Evolutionary conservation across 2,888 invertebrate species (phyloP), one percentile per base, ranked within the genome.

Genomic region (Nephrotoma appendiculata): DNA sequence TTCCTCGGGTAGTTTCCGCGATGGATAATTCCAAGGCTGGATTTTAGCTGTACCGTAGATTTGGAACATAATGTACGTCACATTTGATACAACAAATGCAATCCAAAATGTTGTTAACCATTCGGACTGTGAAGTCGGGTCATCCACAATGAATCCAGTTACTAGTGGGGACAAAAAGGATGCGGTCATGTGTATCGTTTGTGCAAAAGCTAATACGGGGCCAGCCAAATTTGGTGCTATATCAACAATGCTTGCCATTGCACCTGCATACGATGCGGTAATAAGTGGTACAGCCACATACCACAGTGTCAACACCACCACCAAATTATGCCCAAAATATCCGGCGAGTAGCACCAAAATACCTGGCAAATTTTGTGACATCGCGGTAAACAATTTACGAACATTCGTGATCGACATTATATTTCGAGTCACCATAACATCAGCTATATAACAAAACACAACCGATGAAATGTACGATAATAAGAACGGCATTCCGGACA

Each of bases 141-240:
- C 92, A 88, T 93, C 91, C 41, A 94, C 92, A 87, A 95, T 90
- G 88, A 93, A 91, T 88, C 95, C 95, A 88, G 94, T 94, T 19
- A 93, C 93, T 87, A 95, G 90, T 0, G 95, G 95, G 86, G 95
- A 95, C 52, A 95, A 89, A 89, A 95, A 95, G 89, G 95, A 95
- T 43, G 95, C 95, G 11, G 94, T 93, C 95, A 95, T 95, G 90
- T 95, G 95, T 89, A 95, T 95, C n/a, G 95, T 95, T 91, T 95
- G 95, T 88, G 95, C 95, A 90, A 95, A 95, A 12, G 95, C 95
- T 88, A 95, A 90, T 85, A 95, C 94, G 45, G 95, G 95, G 86
- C 94, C 96, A 86, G 96, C 95, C 89, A 95, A 94, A 91, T 96
- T 95, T n/a, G 96, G 95, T 0, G 95, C 95, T 87, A 96, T 94